Evolutionary conservation across 2,888 invertebrate species (phyloP), one percentile per base, ranked within the genome.

Genomic region (Drosophila picticornis): DNA sequence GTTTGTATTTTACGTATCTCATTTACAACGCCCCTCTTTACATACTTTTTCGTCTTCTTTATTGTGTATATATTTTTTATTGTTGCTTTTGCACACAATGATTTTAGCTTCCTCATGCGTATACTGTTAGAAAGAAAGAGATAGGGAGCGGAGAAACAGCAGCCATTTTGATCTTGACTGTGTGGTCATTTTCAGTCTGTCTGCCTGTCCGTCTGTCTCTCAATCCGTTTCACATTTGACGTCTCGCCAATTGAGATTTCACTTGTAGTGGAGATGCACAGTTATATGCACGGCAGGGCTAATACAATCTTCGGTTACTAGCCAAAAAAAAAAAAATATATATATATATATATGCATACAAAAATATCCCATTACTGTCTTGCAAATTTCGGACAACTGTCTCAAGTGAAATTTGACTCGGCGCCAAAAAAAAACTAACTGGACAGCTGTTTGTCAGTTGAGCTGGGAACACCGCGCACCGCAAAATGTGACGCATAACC

Each of bases 371-470:
- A 43, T 81, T 81, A 76, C 81, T 61, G 81, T 56, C 69, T 72
- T 65, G 65, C 46, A 72, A 79, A 75, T 61, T 73, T 64, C 55
- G 16, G 55, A 67, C 65, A 76, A 66, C 67, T 69, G 72, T 61
- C 68, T 53, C 43, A 77, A 78, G 83, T 84, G 85, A 87, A 85
- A 85, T 69, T 76, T 64, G 84, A 85, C 63, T 71, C 77, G 38
- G 52, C 32, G 22, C n/a, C n/a, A 62, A 64, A 75, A 65, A 48
- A 51, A 40, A 43, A 51, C 29, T 27, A 27, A 43, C 13, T 48
- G 51, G n/a, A 76, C 79, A 79, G 72, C 79, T 79, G 79, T 66
- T 61, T 53, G 51, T 29, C 52, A 59, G 25, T 25, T 16, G 65
- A 46, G 53, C 29, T 59, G 52, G 32, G 40, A 57, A 59, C 25